Percentiles rank a stretch among this genome's conserved stretches.
Evolutionary conservation across 2,888 invertebrate genomes (phyloP).

Genomic region (Zygogramma bicolorata): DNA sequence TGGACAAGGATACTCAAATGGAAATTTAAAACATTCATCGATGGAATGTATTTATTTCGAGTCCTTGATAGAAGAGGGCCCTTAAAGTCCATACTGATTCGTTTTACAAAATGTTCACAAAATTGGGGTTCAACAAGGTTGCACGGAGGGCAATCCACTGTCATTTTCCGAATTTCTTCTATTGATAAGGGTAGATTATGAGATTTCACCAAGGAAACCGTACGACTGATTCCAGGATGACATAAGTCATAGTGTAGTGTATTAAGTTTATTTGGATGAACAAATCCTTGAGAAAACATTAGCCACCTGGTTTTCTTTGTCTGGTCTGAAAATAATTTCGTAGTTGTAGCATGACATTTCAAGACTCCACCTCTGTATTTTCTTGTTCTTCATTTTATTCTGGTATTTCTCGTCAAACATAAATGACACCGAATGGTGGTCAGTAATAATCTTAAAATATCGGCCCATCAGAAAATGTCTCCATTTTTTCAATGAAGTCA

Average conservation of each 20-base stretch:
- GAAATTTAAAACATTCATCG: background rate
- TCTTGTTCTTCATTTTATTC: background rate
- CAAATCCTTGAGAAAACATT: background rate
- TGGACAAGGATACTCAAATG: too few species aligned
- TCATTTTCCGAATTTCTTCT: background rate
- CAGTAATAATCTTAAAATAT: slow-evolving; percentile 17
- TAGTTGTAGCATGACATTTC: slow-evolving; percentile 8
- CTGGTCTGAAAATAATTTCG: slow-evolving; percentile 13
- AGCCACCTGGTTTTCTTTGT: slow-evolving; percentile 5
- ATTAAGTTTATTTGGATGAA: background rate
- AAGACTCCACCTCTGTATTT: background rate
- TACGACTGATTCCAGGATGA: slow-evolving; percentile 20
- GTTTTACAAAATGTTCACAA: background rate
- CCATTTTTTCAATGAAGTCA: slow-evolving; percentile 18
- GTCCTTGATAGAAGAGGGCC: background rate
- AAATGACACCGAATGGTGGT: slow-evolving; percentile 9
- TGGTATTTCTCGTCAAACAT: background rate
- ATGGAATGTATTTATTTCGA: background rate
- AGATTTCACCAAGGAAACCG: slow-evolving; percentile 5
- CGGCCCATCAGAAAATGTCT: slow-evolving; percentile 20
- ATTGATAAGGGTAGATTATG: slow-evolving; percentile 13
- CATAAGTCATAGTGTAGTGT: slow-evolving; percentile 8
- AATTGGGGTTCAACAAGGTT: background rate
- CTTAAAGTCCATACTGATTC: background rate
- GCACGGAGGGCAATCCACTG: background rate